Evolutionary conservation across 2,888 invertebrate genomes (phyloP), one percentile per base, ranked within the genome.

Genomic region (Mantis religiosa): DNA sequence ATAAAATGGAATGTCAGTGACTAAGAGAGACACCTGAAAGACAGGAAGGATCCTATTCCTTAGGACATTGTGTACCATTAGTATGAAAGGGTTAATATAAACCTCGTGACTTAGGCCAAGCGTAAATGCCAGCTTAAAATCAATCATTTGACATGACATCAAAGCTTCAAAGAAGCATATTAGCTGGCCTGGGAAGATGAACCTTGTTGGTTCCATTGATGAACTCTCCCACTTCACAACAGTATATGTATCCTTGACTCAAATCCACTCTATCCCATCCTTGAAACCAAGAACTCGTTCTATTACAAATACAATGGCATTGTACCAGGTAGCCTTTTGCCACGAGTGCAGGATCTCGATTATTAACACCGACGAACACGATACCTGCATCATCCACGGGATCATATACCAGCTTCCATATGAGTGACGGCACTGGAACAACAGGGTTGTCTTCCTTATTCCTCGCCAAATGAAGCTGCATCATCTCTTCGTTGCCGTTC

Each of bases 341-440:
- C 1, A 87, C 8, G 41, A 82, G 28, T 1, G 25, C 4, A 82
- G 81, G 87, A 20, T 87, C n/a, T 3, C 34, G 82, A 47, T 96
- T 95, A 93, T 96, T 96, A 89, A 95, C 94, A 84, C 95, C 94
- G 9, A 96, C 91, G 91, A 96, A 94, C 3, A 94, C 96, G 1
- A 95, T 94, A 1, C 95, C 96, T 6, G 94, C 91, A 20, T 93
- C 93, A 1, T 92, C 93, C 0, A 91, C 91, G 1, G 94, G 93
- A 89, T 96, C 95, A 91, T 95, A 94, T 0, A 94, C 93, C 7
- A 96, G 94, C 91, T 95, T 95, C 94, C 95, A 96, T 89, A 93
- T 94, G 27, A 95, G 89, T 91, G 93, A 93, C 1, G 95, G 95
- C 12, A 95, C 94, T 0, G 95, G 95, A 86, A 95, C 93, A 6